Base-by-base conservation (phyloP, 2,797 vertebrate species). In the Psittacula derbiana region DNA sequence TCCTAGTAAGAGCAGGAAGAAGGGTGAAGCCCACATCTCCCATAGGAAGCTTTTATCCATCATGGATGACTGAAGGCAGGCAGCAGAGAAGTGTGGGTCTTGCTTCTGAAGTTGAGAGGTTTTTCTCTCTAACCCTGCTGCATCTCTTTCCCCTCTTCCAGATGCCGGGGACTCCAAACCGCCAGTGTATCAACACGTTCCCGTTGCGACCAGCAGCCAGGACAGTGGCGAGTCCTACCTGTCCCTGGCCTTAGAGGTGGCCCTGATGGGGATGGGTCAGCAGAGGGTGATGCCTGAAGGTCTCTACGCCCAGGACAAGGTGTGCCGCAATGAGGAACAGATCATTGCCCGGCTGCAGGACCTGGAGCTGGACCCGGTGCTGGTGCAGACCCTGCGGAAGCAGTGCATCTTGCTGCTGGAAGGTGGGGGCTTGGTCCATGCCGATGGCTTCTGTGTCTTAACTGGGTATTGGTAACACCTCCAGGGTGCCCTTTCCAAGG, bases 221-320 rank as follows among this genome's bases (percentile, higher is more conserved):
- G 98, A 99, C 21, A 98, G 96, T 10, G 96, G 98, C 33, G 99
- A 99, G 97, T 99, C 99, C 28, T 99, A 99, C 98, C 98, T 99
- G 96, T 99, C 99, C 17, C 92, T 99, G 95, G 99, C 99, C 79
- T 97, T 99, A 91, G 99, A 99, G 97, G 99, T 99, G 96, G 99
- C 99, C 20, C 97, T 99, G 91, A 99, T 99, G 99, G 99, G 99
- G 19, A 99, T 99, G 99, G 99, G 99, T 74, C 99, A 99, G 97
- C 99, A 99, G 97, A 98, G 99, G 74, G 98, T 99, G 95, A 99
- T 99, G 99, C 99, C 99, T 0, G 99, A 99, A 97, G 99, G 99
- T 53, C 98, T 99, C 13, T 99, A 99, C 4, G 99, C 99, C 46
- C 99, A 99, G 98, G 99, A 99, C 95, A 99, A 99, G 97, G 99